phyloP scores from a whole-genome alignment of 2,797 vertebrate genomes.

The Fistularia tabacaria region DNA sequence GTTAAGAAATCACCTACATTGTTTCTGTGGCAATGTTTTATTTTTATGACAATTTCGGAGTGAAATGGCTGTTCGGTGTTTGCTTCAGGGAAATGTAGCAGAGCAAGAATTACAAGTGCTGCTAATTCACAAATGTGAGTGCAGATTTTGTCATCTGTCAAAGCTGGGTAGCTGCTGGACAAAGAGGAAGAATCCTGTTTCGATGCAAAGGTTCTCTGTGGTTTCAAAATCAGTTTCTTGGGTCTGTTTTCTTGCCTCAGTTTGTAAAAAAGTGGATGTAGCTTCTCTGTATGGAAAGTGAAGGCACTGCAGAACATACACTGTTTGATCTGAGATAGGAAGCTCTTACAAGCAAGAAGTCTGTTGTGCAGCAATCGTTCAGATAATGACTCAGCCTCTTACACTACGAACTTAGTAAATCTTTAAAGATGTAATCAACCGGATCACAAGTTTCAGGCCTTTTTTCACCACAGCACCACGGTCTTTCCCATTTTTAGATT shows the following conservation, averaged over 20 bases:
- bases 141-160: conserved; percentile 14
- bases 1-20: conserved; percentile 36
- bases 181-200: conserved; percentile 65
- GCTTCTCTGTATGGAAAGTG: no score
- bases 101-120: neutral
- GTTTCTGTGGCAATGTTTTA: neutral
- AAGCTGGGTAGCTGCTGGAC: conserved; percentile 22
- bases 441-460: no score
- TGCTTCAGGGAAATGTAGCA: neutral
- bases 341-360: no score
- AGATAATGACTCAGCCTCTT: no score
- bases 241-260: conserved; percentile 15
- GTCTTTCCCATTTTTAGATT: neutral
- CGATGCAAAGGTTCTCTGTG: conserved; percentile 54
- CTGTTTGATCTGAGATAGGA: no score
- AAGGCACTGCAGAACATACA: no score
- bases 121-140: conserved; percentile 8
- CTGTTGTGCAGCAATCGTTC: no score
- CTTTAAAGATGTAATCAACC: no score
- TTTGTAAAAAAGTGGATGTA: neutral
- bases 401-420: no score
- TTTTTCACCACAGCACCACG: no score
- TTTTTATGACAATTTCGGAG: neutral
- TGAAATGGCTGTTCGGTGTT: no score
- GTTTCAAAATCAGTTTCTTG: conserved; percentile 43